Evolutionary conservation across 23 tunicate species (phyloP).

Genomic region (Trididemnum miniatum): DNA sequence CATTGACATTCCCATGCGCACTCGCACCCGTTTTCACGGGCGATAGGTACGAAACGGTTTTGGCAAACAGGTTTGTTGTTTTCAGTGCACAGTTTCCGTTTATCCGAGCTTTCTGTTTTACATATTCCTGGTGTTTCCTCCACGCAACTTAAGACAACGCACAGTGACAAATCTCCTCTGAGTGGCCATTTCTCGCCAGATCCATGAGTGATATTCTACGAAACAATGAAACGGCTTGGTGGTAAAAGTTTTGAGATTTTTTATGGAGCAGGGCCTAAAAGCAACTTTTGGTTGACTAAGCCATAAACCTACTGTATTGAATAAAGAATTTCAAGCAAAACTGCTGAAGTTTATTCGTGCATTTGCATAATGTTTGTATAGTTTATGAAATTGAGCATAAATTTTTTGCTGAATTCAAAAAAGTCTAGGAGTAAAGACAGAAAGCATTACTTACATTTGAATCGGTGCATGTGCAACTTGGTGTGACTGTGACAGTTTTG

Average conservation of each 20-base stretch:
- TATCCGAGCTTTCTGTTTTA: constrained; percentile 54
- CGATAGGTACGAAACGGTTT: constrained; percentile 67
- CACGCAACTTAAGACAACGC: constrained; percentile 72
- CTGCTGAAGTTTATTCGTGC: too few species aligned
- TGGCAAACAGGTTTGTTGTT: constrained; percentile 70
- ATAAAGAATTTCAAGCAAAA: too few species aligned
- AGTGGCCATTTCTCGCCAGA: constrained; percentile 96
- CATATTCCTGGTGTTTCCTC: constrained; percentile 65
- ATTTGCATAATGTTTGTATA: too few species aligned
- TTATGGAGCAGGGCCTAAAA: too few species aligned
- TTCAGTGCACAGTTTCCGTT: constrained; percentile 42
- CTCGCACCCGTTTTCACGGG: constrained; percentile 66
- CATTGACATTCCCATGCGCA: constrained; percentile 96
- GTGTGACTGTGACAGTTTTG: constrained; percentile 9
- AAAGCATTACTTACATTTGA: constrained; percentile 43
- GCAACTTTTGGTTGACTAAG: too few species aligned
- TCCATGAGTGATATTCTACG: constrained; percentile 21
- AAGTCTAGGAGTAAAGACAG: too few species aligned
- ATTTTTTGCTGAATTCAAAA: too few species aligned
- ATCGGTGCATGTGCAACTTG: constrained; percentile 64
- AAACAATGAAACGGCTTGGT: too few species aligned
- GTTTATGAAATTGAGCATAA: too few species aligned
- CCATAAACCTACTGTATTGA: too few species aligned
- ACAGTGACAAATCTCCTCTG: constrained; percentile 72
- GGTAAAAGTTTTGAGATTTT: too few species aligned